phyloP scores from a whole-genome alignment of 2,888 invertebrate genomes.

The Urechis unicinctus region DNA sequence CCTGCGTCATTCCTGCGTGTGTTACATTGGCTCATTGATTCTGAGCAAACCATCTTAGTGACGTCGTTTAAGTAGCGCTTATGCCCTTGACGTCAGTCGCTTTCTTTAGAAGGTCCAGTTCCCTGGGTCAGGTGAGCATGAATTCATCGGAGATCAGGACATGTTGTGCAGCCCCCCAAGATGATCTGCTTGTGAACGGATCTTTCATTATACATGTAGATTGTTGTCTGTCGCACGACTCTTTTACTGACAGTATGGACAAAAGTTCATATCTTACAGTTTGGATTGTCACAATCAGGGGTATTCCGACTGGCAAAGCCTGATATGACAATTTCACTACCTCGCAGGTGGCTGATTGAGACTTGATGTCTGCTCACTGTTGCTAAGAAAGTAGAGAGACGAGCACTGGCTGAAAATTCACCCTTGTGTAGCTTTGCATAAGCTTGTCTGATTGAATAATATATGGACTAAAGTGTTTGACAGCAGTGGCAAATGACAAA shows the following conservation, averaged over 20 bases:
- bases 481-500: slow-evolving; percentile 1
- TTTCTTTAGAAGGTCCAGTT: slow-evolving; percentile 3
- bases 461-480: slow-evolving; percentile 6
- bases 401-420: slow-evolving; percentile 6
- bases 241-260: not conserved
- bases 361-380: slow-evolving; percentile 7
- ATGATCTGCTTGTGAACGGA: slow-evolving; percentile 1
- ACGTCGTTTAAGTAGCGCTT: not conserved
- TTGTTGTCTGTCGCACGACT: not conserved
- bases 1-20: no score
- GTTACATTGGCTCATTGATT: no score
- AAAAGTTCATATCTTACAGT: slow-evolving; percentile 5
- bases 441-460: slow-evolving; percentile 3
- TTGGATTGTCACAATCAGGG: not conserved
- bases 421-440: slow-evolving; percentile 3
- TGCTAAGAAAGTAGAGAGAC: slow-evolving; percentile 8
- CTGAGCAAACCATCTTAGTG: slow-evolving; percentile 4
- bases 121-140: slow-evolving; percentile 7
- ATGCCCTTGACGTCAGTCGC: no score
- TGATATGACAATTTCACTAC: slow-evolving; percentile 4
- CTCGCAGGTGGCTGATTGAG: slow-evolving; percentile 1
- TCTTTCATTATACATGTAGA: not conserved
- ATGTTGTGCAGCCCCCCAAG: slow-evolving; percentile 1
- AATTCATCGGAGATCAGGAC: slow-evolving; percentile 3
- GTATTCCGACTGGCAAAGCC: slow-evolving; percentile 6